Percentiles rank a stretch among this genome's conserved stretches.
phyloP scores from a whole-genome alignment of 2,888 invertebrate genomes.

The Gandaritis pyraliata region DNA sequence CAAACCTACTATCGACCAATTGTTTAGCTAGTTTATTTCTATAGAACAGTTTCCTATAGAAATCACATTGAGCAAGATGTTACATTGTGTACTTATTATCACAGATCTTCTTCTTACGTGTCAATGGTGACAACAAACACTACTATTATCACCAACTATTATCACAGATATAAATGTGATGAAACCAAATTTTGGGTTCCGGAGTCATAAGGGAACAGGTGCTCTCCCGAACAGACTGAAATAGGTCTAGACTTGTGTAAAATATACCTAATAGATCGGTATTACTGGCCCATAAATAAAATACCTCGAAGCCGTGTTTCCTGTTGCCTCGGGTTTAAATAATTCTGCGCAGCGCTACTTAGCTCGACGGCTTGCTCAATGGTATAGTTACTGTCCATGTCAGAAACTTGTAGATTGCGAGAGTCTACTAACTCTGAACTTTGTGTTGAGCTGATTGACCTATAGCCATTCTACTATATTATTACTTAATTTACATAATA shows the following conservation, averaged over 20 bases:
- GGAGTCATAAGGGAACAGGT: neutral
- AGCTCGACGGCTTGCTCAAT: conserved; percentile 40
- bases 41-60: no score
- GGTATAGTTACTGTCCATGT: conserved; percentile 25
- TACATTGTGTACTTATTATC: no score
- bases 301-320: conserved; percentile 40
- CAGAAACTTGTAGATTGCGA: conserved; percentile 11
- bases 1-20: no score
- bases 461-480: no score
- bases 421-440: neutral
- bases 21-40: no score
- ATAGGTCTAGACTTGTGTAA: conserved; percentile 33
- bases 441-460: neutral
- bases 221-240: conserved; percentile 16
- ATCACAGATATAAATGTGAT: no score
- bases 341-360: conserved; percentile 35
- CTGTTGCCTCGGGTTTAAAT: conserved; percentile 39
- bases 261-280: conserved; percentile 20
- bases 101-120: no score
- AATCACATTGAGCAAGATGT: no score
- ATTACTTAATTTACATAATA: no score
- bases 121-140: no score
- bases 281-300: conserved; percentile 36
- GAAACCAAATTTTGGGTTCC: neutral
- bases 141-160: no score